A percentile compares a stretch with the other conserved stretches of the same genome.
Conservation (phyloP, 2,113 vertebrate species). For the Silurus glanis region DNA sequence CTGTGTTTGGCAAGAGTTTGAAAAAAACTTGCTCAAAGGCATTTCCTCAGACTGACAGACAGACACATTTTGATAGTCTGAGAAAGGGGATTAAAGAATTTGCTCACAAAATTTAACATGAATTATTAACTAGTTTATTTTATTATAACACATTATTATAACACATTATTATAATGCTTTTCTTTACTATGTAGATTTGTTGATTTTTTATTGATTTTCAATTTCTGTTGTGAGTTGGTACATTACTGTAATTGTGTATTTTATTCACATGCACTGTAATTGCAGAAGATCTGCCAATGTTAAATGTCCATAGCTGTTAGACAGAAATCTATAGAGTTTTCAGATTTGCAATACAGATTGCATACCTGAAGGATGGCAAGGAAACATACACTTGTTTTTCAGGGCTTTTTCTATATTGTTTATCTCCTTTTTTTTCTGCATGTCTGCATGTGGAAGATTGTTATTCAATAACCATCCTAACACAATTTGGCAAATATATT, state of each 20-base stretch:
- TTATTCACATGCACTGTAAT: too few relatives aligned
- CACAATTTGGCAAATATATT: not conserved
- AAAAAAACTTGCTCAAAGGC: not conserved
- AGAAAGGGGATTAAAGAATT: not conserved
- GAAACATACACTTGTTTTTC: not conserved
- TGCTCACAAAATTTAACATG: not conserved
- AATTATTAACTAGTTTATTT: not conserved
- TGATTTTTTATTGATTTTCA: not conserved
- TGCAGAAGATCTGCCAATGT: slow-evolving; percentile 15
- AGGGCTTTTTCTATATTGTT: not conserved
- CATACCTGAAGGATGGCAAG: not conserved
- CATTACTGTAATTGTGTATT: too few relatives aligned
- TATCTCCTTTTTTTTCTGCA: not conserved
- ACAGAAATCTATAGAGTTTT: not conserved
- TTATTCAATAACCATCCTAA: not conserved
- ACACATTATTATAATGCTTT: too few relatives aligned
- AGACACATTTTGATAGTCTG: not conserved
- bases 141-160: not conserved
- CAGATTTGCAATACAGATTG: not conserved
- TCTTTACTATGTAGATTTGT: not conserved
- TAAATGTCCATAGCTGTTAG: not conserved
- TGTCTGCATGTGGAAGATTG: not conserved
- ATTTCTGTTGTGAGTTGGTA: too few relatives aligned
- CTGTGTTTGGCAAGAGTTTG: not conserved
- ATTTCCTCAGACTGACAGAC: not conserved